These are phyloP conservation scores for Drosophila algonquin DNA, from an alignment of 2,888 invertebrate genomes.

Conservation along the genomic window DNA sequence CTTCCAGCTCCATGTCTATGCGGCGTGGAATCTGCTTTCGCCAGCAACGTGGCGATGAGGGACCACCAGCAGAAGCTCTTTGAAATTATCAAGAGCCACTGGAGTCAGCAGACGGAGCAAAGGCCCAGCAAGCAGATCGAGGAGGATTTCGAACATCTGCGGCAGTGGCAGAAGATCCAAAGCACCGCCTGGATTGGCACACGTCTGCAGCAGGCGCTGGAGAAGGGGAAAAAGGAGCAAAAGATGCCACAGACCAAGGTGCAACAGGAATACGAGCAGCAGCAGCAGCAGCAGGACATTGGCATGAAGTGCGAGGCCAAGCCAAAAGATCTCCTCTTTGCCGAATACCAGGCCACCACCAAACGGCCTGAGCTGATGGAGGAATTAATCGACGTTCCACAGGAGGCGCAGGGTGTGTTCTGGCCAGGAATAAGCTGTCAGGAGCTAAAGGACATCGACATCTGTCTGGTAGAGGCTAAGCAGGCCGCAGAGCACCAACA, in stretches of 20 bases:
- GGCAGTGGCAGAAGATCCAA: neutral
- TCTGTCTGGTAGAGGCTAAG: too few relatives aligned
- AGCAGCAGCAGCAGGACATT: too few relatives aligned
- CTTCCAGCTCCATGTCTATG: neutral
- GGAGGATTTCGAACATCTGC: neutral
- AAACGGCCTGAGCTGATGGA: neutral
- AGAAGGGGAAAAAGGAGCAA: too few relatives aligned
- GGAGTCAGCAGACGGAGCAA: neutral
- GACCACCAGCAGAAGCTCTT: neutral
- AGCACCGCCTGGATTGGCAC: neutral
- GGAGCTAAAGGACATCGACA: neutral
- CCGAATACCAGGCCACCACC: neutral
- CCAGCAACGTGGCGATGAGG: neutral
- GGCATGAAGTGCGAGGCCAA: neutral
- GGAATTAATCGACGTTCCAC: too few relatives aligned
- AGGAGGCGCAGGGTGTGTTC: neutral
- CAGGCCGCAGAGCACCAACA: too few relatives aligned
- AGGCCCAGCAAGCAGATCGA: neutral
- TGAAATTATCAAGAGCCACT: neutral
- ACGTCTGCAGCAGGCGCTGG: too few relatives aligned
- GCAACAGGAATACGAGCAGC: too few relatives aligned
- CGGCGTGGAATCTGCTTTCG: neutral
- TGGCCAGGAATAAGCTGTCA: neutral
- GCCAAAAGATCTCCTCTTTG: neutral
- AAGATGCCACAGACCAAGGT: neutral